Evolutionary conservation across 2,113 vertebrate genomes (phyloP).

Genomic region (Chaenocephalus aceratus): DNA sequence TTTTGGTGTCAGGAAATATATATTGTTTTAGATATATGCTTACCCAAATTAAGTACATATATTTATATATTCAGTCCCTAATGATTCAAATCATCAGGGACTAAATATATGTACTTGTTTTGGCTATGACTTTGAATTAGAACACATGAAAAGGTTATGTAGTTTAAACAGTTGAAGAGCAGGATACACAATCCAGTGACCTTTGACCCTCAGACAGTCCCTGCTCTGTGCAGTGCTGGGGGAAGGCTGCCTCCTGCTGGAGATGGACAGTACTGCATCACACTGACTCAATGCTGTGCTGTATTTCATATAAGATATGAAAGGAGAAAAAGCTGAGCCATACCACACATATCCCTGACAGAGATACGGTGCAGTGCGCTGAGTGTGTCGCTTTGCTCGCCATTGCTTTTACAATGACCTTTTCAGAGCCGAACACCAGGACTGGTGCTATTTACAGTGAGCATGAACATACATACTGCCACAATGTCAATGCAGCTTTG

Average conservation of each 20-base stretch:
- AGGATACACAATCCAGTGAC: constrained; percentile 1
- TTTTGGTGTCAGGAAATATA: too few relatives aligned
- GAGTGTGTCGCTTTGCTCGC: too few relatives aligned
- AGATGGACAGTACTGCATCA: neutral
- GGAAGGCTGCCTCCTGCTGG: constrained; percentile 63
- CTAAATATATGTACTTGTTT: neutral
- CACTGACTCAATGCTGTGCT: too few relatives aligned
- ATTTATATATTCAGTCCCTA: too few relatives aligned
- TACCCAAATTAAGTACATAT: too few relatives aligned
- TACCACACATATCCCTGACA: neutral
- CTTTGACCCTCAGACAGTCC: neutral
- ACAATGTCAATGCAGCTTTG: neutral
- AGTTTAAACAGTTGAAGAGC: neutral
- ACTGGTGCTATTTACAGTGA: too few relatives aligned
- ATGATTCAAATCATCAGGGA: too few relatives aligned
- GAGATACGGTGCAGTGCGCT: neutral
- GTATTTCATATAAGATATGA: neutral
- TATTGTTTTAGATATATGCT: neutral
- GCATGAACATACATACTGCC: too few relatives aligned
- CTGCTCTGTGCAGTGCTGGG: constrained; percentile 5
- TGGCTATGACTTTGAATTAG: neutral
- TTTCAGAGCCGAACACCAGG: too few relatives aligned
- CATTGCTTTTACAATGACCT: neutral
- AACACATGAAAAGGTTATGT: too few relatives aligned
- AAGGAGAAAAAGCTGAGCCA: neutral